Evolutionary conservation across 2,797 vertebrate species (phyloP), one percentile per base, ranked within the genome.

Genomic region (Paratrypauchen microcephalus): DNA sequence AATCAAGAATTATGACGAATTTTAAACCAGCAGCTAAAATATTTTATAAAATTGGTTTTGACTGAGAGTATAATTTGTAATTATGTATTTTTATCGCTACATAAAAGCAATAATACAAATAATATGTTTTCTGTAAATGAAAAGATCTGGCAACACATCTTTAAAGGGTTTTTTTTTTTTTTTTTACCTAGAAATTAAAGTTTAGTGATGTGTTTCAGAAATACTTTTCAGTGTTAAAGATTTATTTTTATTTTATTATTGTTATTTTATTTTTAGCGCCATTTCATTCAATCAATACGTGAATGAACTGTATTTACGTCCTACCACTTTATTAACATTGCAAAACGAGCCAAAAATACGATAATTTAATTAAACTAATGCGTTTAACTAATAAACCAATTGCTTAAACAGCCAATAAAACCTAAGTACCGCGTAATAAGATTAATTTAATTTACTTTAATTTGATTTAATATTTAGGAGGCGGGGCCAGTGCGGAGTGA

Each of bases 341-440:
- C 21, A 23, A 55, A 55, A 54, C 8, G 6, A 55, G 52, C 1
- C n/a, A 23, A 3, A 55, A 3, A 12, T 13, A 11, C 21, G 11
- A 12, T 55, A 12, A 63, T 1, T 2, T 1, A 26, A n/a, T 36
- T 39, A 9, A 21, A 55, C 30, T 21, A 41, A 61, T 2, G n/a
- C 5, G 30, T 24, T 62, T 45, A 62, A 41, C 36, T 45, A 23
- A 62, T 62, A 23, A 39, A 39, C 16, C 6, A 32, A 30, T 32
- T 3, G 6, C 57, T 32, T 16, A 28, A 30, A 55, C 21, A 13
- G 21, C 16, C 30, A 60, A 36, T 41, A 7, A 16, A 62, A 41
- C 5, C 36, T 3, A 41, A 62, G 32, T 23, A 6, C 69, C 83
- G 65, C 18, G 0, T 73, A 3, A 77, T 59, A 57, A 28, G 70